Evolutionary conservation across 2,888 invertebrate genomes (phyloP).

Genomic region (Cheilosia impressa): DNA sequence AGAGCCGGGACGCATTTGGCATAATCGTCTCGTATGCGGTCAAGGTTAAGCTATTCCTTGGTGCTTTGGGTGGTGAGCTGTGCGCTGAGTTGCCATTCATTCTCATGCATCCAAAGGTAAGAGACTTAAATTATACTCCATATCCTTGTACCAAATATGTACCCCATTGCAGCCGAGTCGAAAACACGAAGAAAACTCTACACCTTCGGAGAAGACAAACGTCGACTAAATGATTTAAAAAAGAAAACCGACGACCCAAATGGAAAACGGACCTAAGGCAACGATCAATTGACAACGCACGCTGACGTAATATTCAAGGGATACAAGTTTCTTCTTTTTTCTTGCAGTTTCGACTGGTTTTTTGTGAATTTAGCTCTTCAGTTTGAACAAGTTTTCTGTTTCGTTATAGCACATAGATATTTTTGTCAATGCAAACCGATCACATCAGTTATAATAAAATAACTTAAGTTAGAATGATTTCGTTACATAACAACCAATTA

Average conservation of each 20-base stretch:
- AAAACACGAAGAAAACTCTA: conserved; percentile 37
- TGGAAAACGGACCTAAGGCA: conserved; percentile 35
- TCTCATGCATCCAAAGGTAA: conserved; percentile 94
- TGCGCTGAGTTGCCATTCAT: conserved; percentile 96
- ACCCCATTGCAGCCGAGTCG: conserved; percentile 59
- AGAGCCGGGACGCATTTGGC: conserved; percentile 96
- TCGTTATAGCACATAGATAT: conserved; percentile 56
- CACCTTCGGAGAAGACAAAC: conserved; percentile 30
- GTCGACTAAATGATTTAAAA: conserved; percentile 30
- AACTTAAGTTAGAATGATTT: conserved; percentile 62
- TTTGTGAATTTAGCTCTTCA: conserved; percentile 29
- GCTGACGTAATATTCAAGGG: conserved; percentile 19
- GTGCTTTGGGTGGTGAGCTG: conserved; percentile 95
- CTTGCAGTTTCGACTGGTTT: conserved; percentile 32
- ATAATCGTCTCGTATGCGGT: conserved; percentile 98
- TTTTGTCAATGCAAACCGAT: conserved; percentile 71
- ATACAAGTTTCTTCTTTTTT: conserved; percentile 10
- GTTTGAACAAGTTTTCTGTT: conserved; percentile 39
- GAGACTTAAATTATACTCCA: conserved; percentile 34
- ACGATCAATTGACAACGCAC: conserved; percentile 52
- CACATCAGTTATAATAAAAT: conserved; percentile 51
- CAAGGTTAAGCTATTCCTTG: conserved; percentile 96
- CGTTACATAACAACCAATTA: conserved; percentile 57
- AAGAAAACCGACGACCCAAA: conserved; percentile 12
- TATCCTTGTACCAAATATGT: not conserved